These are phyloP conservation scores for Hucho hucho DNA, from an alignment of 2,113 vertebrate species.

Conservation along the genomic window DNA sequence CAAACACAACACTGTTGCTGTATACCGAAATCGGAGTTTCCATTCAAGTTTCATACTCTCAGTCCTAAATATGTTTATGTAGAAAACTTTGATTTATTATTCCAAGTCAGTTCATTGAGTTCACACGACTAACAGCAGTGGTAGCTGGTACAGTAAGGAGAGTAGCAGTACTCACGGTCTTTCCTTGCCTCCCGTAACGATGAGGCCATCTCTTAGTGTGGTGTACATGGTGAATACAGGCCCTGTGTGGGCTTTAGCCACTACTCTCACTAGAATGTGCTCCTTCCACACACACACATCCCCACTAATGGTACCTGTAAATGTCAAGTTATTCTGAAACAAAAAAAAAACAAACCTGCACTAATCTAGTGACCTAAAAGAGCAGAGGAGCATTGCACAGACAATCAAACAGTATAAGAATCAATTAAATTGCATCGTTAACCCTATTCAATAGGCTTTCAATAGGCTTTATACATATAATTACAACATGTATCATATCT, in stretches of 20 bases:
- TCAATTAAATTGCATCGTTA: neutral
- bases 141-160: neutral
- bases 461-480: too few species aligned
- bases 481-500: neutral
- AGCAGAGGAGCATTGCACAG: conserved; percentile 64
- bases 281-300: conserved; percentile 99
- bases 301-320: conserved; percentile 99
- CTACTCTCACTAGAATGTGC: conserved; percentile 90
- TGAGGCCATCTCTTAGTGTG: conserved; percentile 92
- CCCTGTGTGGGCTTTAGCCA: conserved; percentile 97
- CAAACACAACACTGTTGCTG: conserved; percentile 9
- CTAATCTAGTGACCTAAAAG: conserved; percentile 81
- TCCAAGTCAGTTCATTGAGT: too few species aligned
- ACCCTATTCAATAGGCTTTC: too few species aligned
- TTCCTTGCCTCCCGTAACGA: conserved; percentile 97
- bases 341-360: conserved; percentile 80
- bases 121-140: too few species aligned
- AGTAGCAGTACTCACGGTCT: conserved; percentile 86
- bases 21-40: neutral
- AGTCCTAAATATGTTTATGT: too few species aligned
- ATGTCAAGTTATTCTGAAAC: conserved; percentile 99
- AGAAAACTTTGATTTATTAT: too few species aligned
- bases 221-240: conserved; percentile 99
- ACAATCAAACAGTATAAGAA: conserved; percentile 30
- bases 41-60: too few species aligned